A percentile compares a stretch with the other conserved stretches of the same genome.
Evolutionary conservation across 2,888 invertebrate species (phyloP).

Genomic region (Lacanobia wlatinum): DNA sequence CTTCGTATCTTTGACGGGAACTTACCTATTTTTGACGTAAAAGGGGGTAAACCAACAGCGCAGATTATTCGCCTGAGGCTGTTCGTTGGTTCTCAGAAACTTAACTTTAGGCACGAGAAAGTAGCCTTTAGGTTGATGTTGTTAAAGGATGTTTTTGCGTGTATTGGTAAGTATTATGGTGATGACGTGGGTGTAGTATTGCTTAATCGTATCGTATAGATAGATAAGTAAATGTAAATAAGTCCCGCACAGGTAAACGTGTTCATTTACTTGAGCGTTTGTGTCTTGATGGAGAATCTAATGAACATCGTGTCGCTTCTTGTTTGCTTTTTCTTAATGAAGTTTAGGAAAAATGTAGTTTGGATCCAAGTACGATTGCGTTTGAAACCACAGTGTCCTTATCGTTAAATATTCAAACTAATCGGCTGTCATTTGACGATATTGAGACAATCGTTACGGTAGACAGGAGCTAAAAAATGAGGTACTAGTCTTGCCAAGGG

Average conservation of each 20-base stretch:
- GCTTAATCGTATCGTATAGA: constrained; percentile 52
- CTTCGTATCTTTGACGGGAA: constrained; percentile 61
- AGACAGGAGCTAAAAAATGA: no score
- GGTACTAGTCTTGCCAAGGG: no score
- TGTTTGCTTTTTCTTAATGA: background rate
- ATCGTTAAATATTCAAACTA: no score
- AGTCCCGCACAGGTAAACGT: constrained; percentile 23
- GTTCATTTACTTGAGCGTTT: constrained; percentile 37
- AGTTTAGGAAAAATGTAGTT: background rate
- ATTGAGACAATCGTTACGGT: no score
- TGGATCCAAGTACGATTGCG: no score
- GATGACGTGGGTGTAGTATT: constrained; percentile 42
- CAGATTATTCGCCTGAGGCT: constrained; percentile 73
- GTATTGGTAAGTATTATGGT: constrained; percentile 26
- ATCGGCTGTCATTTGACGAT: no score
- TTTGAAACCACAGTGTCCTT: no score
- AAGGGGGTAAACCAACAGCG: constrained; percentile 73
- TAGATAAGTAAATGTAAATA: constrained; percentile 53
- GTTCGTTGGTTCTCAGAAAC: constrained; percentile 48
- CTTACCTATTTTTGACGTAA: constrained; percentile 62
- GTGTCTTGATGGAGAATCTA: constrained; percentile 2
- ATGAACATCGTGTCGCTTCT: constrained; percentile 1
- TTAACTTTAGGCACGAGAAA: constrained; percentile 32
- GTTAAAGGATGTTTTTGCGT: constrained; percentile 40
- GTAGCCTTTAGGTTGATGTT: constrained; percentile 24